phyloP scores from a whole-genome alignment of 2,888 invertebrate genomes.

The Sinodicranocentrus sp. region DNA sequence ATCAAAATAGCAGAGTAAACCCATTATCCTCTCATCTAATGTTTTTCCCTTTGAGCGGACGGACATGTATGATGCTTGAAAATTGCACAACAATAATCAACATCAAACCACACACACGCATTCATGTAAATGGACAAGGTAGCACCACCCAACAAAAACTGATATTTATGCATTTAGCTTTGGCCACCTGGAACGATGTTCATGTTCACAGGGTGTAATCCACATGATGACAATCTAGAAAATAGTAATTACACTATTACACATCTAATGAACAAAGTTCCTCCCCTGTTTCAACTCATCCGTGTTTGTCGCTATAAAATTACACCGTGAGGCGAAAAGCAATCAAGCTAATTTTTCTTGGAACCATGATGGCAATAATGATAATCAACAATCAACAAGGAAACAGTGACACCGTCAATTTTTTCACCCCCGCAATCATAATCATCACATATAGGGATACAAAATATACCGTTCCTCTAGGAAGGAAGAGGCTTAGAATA shows the following conservation, averaged over 20 bases:
- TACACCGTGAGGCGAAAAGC: not conserved
- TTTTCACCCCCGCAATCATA: constrained; percentile 47
- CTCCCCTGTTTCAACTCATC: constrained; percentile 18
- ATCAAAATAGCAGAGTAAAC: constrained; percentile 18
- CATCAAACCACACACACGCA: constrained; percentile 18
- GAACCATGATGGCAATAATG: constrained; percentile 24
- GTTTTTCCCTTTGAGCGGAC: too few species aligned
- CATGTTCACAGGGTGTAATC: constrained; percentile 28
- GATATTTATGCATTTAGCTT: constrained; percentile 14
- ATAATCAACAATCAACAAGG: constrained; percentile 38
- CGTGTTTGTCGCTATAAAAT: not conserved
- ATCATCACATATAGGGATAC: not conserved
- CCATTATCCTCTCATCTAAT: not conserved
- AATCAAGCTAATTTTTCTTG: constrained; percentile 44
- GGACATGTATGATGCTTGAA: not conserved
- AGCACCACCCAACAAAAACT: constrained; percentile 43
- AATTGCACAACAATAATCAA: not conserved
- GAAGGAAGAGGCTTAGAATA: too few species aligned
- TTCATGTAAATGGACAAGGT: not conserved
- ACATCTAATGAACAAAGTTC: constrained; percentile 41
- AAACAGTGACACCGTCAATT: constrained; percentile 50
- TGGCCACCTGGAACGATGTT: constrained; percentile 32
- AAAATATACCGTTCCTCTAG: not conserved
- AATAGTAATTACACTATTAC: constrained; percentile 51
- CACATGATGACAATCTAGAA: constrained; percentile 46